Base-by-base conservation (phyloP, 2,888 invertebrate species). In the Eristalinus sepulchralis region DNA sequence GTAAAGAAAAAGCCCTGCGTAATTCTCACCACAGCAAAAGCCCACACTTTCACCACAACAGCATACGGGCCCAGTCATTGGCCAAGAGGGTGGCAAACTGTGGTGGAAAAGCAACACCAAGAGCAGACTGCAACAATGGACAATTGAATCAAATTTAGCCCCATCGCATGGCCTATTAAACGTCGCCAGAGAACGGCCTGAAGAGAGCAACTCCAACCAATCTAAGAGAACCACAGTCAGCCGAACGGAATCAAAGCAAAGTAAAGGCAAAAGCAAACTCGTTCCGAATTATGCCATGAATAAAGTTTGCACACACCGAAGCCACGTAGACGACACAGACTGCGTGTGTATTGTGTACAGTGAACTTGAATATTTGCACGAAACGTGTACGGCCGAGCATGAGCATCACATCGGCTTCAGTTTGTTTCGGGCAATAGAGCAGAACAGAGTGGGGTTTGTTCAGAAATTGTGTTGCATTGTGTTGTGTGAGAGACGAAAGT, bases 291-390 rank as follows among this genome's bases (percentile, higher is more conserved):
- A 47, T 27, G 64, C 57, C 17, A 64, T 55, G 73, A 73, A 47
- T 47, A 36, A 64, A 64, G 27, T 64, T 76, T 60, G 11, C 75
- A 67, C 59, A 76, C 76, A 75, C 36, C 47, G 10, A 34, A 53
- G 55, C 22, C 27, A 47, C 39, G 57, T 24, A 2, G 24, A 57
- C 34, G 24, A 57, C 34, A 57, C 34, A n/a, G 55, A 22, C 39
- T 57, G 57, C 24, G 57, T 24, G 4, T 57, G 57, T 57, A 24
- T 57, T 24, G 57, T 62, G 33, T 67, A 60, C 60, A 31, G 67
- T 75, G 75, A 81, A 85, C 84, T 85, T 85, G 81, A 85, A 81
- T 63, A 77, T 82, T 85, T 77, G 85, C 85, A 77, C 36, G 77
- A 24, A 85, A 70, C 77, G 81, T 73, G 73, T 85, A 73, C 73